Base-by-base conservation (phyloP, 2,888 invertebrate species). In the Idaea biselata region DNA sequence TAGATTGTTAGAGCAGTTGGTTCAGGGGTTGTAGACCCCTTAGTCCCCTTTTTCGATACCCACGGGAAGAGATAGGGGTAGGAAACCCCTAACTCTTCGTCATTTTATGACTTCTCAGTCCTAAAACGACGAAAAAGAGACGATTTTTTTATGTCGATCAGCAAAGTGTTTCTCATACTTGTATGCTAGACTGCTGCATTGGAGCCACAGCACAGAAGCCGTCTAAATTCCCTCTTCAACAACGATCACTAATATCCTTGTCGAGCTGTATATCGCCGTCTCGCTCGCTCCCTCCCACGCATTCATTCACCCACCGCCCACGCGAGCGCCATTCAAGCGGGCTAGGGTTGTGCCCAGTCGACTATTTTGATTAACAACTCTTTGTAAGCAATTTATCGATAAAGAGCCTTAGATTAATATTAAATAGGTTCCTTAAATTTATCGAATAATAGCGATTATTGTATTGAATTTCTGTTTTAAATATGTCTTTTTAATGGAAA, bases 251-350 rank as follows among this genome's bases (percentile, higher is more conserved):
- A 44, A 44, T 3, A 44, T 44, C 8, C 44, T 44, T 11, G 44
- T 44, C 11, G 7, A 3, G 11, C 0, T 11, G 44, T n/a, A 18
- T 75, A 63, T 65, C 44, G 3, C 60, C 55, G 32, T 79, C 79
- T 59, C 70, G 55, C 32, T 79, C 75, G 14, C 31, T 18, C 54
- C 73, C 83, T 81, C 88, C 89, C 75, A 88, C 89, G 83, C 81
- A 61, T 77, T 73, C 83, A 83, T 84, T 86, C 73, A 79, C 78
- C 87, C 73, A 79, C 78, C 87, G 77, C 88, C 87, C 76, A 87
- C 87, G 83, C 74, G 31, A 62, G 67, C 58, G 72, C 70, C 88
- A 88, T 88, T 88, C 84, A 88, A 74, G 74, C 72, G 66, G 67
- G 44, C 70, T 75, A 75, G 78, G 72, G 79, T 74, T 77, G 72